Conservation (phyloP, 2,888 invertebrate species). For the Noctua pronuba region DNA sequence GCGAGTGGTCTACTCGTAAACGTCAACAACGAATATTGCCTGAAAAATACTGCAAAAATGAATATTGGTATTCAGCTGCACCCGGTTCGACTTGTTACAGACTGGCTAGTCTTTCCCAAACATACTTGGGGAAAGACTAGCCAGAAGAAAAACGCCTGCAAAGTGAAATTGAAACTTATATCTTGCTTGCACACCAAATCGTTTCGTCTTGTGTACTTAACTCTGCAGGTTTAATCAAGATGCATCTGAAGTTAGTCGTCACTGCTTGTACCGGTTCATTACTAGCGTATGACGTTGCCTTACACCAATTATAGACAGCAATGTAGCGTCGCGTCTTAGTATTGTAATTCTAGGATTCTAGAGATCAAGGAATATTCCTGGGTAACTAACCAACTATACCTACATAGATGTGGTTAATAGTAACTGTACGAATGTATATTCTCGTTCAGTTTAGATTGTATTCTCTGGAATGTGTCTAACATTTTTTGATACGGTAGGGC, state of each 20-base stretch:
- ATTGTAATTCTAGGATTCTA: not conserved
- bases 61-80: not conserved
- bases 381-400: not conserved
- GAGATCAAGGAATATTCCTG: not conserved
- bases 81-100: no score
- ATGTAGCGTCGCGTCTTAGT: not conserved
- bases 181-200: not conserved
- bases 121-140: not conserved
- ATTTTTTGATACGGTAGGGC: not conserved
- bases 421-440: not conserved
- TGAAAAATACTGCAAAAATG: not conserved
- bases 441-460: not conserved
- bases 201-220: constrained; percentile 1
- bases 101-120: no score
- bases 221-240: constrained; percentile 43
- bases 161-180: not conserved
- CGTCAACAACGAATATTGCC: not conserved
- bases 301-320: constrained; percentile 28
- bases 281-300: constrained; percentile 8
- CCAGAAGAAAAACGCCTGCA: not conserved
- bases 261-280: constrained; percentile 13
- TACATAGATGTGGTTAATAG: not conserved
- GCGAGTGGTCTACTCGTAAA: no score
- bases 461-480: not conserved
- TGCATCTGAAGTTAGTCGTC: constrained; percentile 34